Evolutionary conservation across 2,113 vertebrate genomes (phyloP).

Genomic region (Sialia sialis): DNA sequence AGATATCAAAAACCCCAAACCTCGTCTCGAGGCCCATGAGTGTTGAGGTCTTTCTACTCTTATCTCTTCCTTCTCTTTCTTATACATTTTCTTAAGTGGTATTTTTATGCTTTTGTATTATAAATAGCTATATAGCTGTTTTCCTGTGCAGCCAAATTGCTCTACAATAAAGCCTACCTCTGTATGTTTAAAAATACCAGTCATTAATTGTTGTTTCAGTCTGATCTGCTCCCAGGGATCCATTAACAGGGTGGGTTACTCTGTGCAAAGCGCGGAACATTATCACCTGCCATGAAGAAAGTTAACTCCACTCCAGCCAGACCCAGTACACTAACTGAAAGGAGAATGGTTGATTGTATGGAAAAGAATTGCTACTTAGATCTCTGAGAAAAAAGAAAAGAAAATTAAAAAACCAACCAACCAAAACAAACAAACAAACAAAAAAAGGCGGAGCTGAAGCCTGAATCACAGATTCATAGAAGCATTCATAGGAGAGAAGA

Average conservation of each 20-base stretch:
- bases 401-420: too few species aligned
- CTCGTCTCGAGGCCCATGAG: rapidly evolving
- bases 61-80: not conserved
- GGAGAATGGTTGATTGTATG: not conserved
- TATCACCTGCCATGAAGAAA: not conserved
- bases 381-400: not conserved
- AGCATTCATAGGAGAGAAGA: not conserved
- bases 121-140: not conserved
- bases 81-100: not conserved
- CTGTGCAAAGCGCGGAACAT: not conserved
- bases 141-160: not conserved
- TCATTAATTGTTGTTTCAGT: not conserved
- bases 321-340: not conserved
- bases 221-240: not conserved
- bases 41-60: not conserved
- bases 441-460: not conserved
- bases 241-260: not conserved
- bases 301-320: not conserved
- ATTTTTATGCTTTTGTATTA: not conserved
- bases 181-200: not conserved
- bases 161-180: not conserved
- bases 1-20: not conserved
- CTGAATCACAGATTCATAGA: not conserved
- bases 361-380: not conserved
- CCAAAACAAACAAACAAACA: not conserved